Evolutionary conservation across 2,113 vertebrate species (phyloP), one percentile per base, ranked within the genome.

Genomic region (Aphyosemion australe): DNA sequence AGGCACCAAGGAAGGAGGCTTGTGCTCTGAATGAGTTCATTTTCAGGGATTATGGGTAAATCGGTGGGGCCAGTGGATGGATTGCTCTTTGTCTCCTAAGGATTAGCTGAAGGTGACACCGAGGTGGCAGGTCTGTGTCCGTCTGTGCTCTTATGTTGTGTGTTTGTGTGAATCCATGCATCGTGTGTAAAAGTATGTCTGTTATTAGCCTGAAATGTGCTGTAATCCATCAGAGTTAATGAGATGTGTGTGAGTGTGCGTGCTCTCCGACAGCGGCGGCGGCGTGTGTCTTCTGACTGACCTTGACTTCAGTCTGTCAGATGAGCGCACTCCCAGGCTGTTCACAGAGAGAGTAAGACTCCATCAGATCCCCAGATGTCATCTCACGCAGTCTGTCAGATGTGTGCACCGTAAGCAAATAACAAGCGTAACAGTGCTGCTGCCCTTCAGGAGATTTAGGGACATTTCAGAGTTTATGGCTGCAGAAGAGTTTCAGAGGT

Each of bases 21-120:
- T 57, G 60, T 37, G 53, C 59, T 74, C 57, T 47, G 82, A 84
- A 90, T 87, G 58, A 80, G 81, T 90, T 88, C 79, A 89, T 87
- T 90, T 83, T 58, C 59, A 55, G 61, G 82, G 89, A 92, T 92
- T 88, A 90, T 82, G 72, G 79, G 57, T 71, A 76, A 86, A 84
- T 87, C 75, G 82, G 75, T 68, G 76, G 72, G 84, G 83, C 83
- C 76, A 39, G 74, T 79, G 72, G 65, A 80, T 61, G 70, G 79
- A 80, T 75, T 57, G 65, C 77, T 75, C 52, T 72, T 70, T 58
- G 78, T 74, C 71, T 84, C 79, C 34, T 60, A 61, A 56, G 83
- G 84, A 89, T 90, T 87, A 92, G 32, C 47, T 79, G 83, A 91
- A 89, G 89, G 90, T 88, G 83, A 87, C 65, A 59, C 45, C 4